Percentiles rank a stretch among this genome's conserved stretches.
These are phyloP conservation scores for Eustalomyia histrio DNA, from an alignment of 2,888 invertebrate genomes.

Conservation along the genomic window DNA sequence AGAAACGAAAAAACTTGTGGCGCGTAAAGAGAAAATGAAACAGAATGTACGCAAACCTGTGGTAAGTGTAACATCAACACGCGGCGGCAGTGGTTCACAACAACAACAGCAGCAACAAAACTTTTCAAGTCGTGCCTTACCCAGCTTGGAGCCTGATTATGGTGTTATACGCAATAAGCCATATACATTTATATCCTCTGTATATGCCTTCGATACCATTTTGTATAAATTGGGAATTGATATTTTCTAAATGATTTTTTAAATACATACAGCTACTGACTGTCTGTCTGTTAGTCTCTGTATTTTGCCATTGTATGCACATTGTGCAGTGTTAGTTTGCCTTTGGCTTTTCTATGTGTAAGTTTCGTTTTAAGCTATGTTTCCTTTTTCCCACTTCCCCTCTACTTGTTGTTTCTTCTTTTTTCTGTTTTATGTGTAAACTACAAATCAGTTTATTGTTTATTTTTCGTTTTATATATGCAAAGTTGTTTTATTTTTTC, in stretches of 20 bases:
- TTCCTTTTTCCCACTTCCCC: neutral
- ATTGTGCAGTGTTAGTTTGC: slow-evolving; percentile 19
- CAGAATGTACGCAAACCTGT: slow-evolving; percentile 75
- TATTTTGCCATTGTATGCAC: slow-evolving; percentile 5
- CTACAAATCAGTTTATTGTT: slow-evolving; percentile 43
- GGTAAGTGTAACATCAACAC: slow-evolving; percentile 51
- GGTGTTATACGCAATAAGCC: slow-evolving; percentile 76
- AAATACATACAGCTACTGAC: slow-evolving; percentile 25
- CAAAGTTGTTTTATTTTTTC: neutral
- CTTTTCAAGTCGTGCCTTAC: slow-evolving; percentile 72
- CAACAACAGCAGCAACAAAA: slow-evolving; percentile 60
- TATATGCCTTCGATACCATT: slow-evolving; percentile 78
- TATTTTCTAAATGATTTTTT: slow-evolving; percentile 64
- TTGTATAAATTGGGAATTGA: slow-evolving; percentile 76
- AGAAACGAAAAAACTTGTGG: slow-evolving; percentile 78
- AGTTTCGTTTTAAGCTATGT: slow-evolving; percentile 2
- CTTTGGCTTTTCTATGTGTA: neutral
- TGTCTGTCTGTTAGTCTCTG: neutral
- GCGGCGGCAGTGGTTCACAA: slow-evolving; percentile 48
- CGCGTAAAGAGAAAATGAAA: slow-evolving; percentile 79
- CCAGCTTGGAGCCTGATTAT: slow-evolving; percentile 78
- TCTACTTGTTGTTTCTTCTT: neutral
- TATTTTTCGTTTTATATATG: slow-evolving; percentile 42
- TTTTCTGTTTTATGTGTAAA: slow-evolving; percentile 29
- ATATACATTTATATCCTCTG: slow-evolving; percentile 78